Conservation (phyloP, 2,113 vertebrate genomes). For the Procapra przewalskii region DNA sequence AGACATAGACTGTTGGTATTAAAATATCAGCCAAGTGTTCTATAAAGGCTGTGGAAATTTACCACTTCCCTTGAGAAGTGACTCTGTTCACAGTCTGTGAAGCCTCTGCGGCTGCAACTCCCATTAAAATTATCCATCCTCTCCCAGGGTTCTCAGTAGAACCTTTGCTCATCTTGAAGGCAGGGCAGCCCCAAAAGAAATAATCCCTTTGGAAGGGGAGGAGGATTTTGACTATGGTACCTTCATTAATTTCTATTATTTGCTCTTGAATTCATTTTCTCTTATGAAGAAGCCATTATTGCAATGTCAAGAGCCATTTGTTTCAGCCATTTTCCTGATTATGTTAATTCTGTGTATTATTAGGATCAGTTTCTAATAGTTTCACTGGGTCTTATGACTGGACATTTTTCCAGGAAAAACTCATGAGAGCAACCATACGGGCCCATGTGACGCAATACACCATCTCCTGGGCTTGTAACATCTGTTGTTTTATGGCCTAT, state of each 20-base stretch:
- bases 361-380: not conserved
- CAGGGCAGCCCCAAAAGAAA: not conserved
- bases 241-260: slow-evolving; percentile 41
- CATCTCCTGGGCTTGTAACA: not conserved
- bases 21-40: slow-evolving; percentile 51
- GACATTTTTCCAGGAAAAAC: not conserved
- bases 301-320: slow-evolving; percentile 34
- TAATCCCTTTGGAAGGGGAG: not conserved
- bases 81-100: not conserved
- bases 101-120: not conserved
- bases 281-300: slow-evolving; percentile 30
- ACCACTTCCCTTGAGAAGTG: not conserved
- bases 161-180: not conserved
- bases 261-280: slow-evolving; percentile 39
- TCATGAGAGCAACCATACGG: not conserved
- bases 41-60: slow-evolving; percentile 38
- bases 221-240: not conserved
- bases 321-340: slow-evolving; percentile 9
- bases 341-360: slow-evolving; percentile 26
- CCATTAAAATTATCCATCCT: not conserved
- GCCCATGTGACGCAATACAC: too few species aligned
- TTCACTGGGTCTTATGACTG: not conserved
- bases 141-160: not conserved
- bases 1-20: not conserved
- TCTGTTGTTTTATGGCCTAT: not conserved